These are phyloP conservation scores for Nymphalis c-album DNA, from an alignment of 2,888 invertebrate genomes.

Conservation along the genomic window DNA sequence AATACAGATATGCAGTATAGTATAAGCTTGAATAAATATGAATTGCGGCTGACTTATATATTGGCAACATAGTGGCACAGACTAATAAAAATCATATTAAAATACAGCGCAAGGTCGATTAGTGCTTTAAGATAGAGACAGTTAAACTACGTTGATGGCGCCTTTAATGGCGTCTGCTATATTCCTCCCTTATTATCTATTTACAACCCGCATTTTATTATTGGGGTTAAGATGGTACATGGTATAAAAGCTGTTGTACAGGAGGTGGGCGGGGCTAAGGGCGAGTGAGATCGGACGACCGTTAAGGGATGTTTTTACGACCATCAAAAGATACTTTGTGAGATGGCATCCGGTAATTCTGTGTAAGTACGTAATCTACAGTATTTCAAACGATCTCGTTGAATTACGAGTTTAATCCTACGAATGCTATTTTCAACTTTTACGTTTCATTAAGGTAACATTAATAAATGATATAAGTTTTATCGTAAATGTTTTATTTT, in stretches of 20 bases:
- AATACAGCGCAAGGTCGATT: constrained; percentile 65
- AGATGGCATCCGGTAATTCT: constrained; percentile 75
- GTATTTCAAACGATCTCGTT: constrained; percentile 39
- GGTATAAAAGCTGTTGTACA: constrained; percentile 64
- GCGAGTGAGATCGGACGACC: constrained; percentile 69
- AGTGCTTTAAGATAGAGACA: constrained; percentile 61
- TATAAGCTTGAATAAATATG: neutral
- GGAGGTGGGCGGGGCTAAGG: constrained; percentile 62
- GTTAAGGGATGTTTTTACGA: constrained; percentile 80
- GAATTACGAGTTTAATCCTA: constrained; percentile 43
- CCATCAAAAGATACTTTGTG: constrained; percentile 80
- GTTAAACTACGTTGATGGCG: constrained; percentile 67
- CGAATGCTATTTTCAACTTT: constrained; percentile 34
- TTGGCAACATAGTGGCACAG: constrained; percentile 39
- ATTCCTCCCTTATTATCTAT: constrained; percentile 79
- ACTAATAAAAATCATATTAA: constrained; percentile 63
- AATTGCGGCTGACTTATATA: constrained; percentile 27
- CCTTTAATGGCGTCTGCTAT: constrained; percentile 74
- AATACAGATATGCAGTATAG: neutral
- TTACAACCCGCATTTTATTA: constrained; percentile 81
- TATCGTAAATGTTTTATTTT: neutral
- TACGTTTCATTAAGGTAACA: constrained; percentile 28
- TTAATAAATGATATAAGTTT: constrained; percentile 12
- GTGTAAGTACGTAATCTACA: constrained; percentile 62
- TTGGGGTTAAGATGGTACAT: constrained; percentile 77